These are phyloP conservation scores for Intellagama lesueurii DNA, from an alignment of 2,797 vertebrate species.

Conservation along the genomic window DNA sequence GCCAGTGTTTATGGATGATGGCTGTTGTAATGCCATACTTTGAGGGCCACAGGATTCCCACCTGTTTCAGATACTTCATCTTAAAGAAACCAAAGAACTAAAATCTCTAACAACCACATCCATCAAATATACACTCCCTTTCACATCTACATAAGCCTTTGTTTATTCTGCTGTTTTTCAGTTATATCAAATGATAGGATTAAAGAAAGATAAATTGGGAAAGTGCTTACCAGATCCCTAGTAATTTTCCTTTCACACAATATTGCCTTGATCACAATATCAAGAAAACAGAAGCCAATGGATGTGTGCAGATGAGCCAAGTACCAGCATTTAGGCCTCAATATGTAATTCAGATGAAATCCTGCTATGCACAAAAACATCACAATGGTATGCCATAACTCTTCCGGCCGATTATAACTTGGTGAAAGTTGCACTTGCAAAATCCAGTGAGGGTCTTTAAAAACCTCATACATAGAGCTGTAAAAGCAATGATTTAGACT, in stretches of 20 bases:
- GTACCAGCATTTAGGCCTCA: neutral
- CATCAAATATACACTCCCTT: neutral
- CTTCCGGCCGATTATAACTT: neutral
- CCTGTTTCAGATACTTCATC: neutral
- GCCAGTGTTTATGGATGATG: neutral
- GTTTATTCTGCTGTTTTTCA: neutral
- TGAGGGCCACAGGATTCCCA: neutral
- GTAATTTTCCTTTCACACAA: neutral
- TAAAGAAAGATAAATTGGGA: too few relatives aligned
- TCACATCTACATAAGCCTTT: neutral
- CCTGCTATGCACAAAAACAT: neutral
- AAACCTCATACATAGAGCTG: neutral
- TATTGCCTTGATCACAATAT: neutral
- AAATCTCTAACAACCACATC: neutral
- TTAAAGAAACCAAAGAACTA: neutral
- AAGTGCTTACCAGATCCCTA: too few relatives aligned
- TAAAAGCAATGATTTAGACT: neutral
- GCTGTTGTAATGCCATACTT: neutral
- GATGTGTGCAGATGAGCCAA: neutral
- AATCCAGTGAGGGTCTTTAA: neutral
- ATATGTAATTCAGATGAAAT: neutral
- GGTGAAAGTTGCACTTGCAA: neutral
- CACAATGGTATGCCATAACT: neutral
- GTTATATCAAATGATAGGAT: neutral
- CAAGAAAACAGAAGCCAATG: neutral